These are phyloP conservation scores for Thamnophis elegans DNA, from an alignment of 2,797 vertebrate genomes.

Conservation along the genomic window DNA sequence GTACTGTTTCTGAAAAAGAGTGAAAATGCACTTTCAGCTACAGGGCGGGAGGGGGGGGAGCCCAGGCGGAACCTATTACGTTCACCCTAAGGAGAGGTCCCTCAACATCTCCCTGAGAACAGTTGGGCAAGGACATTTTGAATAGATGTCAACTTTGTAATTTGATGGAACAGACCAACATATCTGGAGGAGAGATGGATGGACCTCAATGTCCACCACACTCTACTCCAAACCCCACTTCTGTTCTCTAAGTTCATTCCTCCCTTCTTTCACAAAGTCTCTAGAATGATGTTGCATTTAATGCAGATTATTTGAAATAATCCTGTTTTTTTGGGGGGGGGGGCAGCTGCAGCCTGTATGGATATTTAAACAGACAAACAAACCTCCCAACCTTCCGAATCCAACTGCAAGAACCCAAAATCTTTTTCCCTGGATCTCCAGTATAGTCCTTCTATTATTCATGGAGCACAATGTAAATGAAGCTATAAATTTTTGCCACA, in stretches of 20 bases:
- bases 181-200: background rate
- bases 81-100: background rate
- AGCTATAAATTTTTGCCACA: conserved; percentile 80
- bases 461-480: conserved; percentile 83
- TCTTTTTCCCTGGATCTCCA: conserved; percentile 75
- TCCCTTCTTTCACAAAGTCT: conserved; percentile 59
- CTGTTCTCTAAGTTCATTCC: conserved; percentile 47
- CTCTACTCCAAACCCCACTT: background rate
- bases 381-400: conserved; percentile 51
- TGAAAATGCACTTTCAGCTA: background rate
- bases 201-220: background rate
- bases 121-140: background rate
- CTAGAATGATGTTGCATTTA: conserved; percentile 50
- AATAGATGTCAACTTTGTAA: background rate
- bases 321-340: conserved; percentile 17
- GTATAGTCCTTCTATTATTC: conserved; percentile 84
- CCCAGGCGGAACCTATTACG: background rate
- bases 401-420: conserved; percentile 66
- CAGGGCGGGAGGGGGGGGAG: background rate
- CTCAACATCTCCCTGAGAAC: background rate
- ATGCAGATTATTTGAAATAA: conserved; percentile 68
- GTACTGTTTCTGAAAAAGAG: background rate
- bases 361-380: conserved; percentile 42
- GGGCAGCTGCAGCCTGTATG: conserved; percentile 69
- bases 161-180: background rate